Evolutionary conservation across 2,797 vertebrate species (phyloP).

Genomic region (Glossophaga mutica): DNA sequence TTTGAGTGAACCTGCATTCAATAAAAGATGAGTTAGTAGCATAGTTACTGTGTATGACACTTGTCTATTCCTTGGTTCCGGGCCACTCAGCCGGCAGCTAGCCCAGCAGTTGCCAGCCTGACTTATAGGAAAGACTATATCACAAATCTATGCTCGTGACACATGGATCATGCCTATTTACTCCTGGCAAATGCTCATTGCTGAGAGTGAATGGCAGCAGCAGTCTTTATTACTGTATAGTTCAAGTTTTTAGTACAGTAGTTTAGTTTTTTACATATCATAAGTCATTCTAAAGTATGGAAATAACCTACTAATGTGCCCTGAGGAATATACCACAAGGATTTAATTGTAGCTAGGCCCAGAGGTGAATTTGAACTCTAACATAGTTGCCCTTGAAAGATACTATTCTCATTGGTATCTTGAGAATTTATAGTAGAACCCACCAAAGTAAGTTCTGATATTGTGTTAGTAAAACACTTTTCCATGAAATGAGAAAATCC

Average conservation of each 20-base stretch:
- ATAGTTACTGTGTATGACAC: no score
- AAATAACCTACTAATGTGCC: not conserved
- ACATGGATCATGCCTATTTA: not conserved
- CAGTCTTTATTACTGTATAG: not conserved
- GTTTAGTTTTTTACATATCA: not conserved
- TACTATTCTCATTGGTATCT: not conserved
- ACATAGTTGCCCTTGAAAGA: not conserved
- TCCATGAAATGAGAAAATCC: slow-evolving; percentile 60
- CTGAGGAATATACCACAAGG: not conserved
- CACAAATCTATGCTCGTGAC: no score
- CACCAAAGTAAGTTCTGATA: slow-evolving; percentile 36
- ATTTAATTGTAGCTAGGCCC: not conserved
- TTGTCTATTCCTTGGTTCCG: no score
- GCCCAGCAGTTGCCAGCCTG: no score
- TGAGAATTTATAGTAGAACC: not conserved
- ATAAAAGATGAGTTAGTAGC: no score
- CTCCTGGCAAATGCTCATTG: not conserved
- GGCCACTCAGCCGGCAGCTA: no score
- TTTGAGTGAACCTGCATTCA: no score
- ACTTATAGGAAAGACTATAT: no score
- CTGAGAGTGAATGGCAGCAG: not conserved
- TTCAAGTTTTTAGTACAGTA: not conserved
- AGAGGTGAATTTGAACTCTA: not conserved
- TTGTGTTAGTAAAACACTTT: not conserved
- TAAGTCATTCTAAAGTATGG: not conserved